Conservation (phyloP, 2,888 invertebrate species). For the Rhagium mordax region DNA sequence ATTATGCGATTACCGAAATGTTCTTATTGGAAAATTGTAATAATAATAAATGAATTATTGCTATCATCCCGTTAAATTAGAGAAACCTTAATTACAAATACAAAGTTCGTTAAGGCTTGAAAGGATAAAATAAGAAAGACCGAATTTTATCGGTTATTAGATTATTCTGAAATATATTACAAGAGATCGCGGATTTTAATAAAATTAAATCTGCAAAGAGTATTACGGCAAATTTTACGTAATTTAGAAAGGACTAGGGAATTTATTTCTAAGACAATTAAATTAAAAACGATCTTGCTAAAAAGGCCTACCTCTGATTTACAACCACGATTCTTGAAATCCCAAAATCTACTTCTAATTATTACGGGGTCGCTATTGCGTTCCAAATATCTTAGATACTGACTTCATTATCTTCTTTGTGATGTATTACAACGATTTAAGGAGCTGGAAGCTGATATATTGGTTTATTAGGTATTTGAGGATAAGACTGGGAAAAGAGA, state of each 20-base stretch:
- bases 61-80: background rate
- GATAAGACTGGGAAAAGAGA: background rate
- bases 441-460: background rate
- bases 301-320: conserved; percentile 12
- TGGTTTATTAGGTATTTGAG: background rate
- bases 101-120: background rate
- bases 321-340: conserved; percentile 2
- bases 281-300: conserved; percentile 20
- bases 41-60: background rate
- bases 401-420: conserved; percentile 11
- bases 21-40: too few relatives aligned
- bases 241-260: conserved; percentile 16
- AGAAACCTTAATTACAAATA: conserved; percentile 6
- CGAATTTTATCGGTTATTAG: conserved; percentile 6
- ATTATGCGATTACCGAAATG: too few relatives aligned
- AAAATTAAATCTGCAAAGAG: conserved; percentile 14
- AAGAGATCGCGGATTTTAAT: conserved; percentile 22
- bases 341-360: conserved; percentile 23
- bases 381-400: conserved; percentile 12
- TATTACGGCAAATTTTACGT: conserved; percentile 23
- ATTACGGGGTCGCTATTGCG: conserved; percentile 4
- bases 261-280: conserved; percentile 22
- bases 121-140: conserved; percentile 3
- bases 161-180: conserved; percentile 8
- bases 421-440: conserved; percentile 12